These are phyloP conservation scores for Cherax quadricarinatus DNA, from an alignment of 1,140 invertebrate species.

Conservation along the genomic window DNA sequence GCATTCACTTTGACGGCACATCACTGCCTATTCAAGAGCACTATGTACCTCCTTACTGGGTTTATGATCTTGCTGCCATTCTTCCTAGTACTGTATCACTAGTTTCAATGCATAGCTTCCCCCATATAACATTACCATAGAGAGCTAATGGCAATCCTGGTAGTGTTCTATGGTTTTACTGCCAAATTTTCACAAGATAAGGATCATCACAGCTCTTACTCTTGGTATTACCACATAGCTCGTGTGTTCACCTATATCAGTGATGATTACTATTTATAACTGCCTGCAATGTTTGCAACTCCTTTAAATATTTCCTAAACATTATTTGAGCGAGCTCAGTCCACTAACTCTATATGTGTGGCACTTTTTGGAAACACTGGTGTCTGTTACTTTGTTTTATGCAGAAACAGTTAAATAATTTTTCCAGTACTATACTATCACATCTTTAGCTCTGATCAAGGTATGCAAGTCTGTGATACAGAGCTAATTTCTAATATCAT, in stretches of 20 bases:
- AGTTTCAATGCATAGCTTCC: not conserved
- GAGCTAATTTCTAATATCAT: conserved; percentile 15
- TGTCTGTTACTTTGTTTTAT: conserved; percentile 28
- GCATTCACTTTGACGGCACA: conserved; percentile 50
- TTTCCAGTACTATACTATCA: conserved; percentile 32
- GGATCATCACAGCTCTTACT: not conserved
- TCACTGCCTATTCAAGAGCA: conserved; percentile 28
- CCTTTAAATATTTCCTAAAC: conserved; percentile 19
- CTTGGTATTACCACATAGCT: not conserved
- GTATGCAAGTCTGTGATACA: conserved; percentile 21
- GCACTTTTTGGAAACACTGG: conserved; percentile 66
- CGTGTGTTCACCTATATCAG: not conserved
- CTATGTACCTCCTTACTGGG: conserved; percentile 3
- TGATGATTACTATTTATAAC: not conserved
- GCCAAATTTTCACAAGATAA: conserved; percentile 2
- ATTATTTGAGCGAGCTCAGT: conserved; percentile 66
- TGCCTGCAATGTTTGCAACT: conserved; percentile 7
- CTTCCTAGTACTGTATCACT: not conserved
- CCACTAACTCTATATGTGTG: conserved; percentile 65
- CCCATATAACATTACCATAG: not conserved
- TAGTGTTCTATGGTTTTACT: not conserved
- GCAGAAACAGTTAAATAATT: conserved; percentile 11
- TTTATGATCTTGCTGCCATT: not conserved
- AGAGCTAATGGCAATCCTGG: conserved; percentile 1
- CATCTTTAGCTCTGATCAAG: conserved; percentile 22